Evolutionary conservation across 2,888 invertebrate species (phyloP), one percentile per base, ranked within the genome.

Genomic region (Tubiluchus corallicola): DNA sequence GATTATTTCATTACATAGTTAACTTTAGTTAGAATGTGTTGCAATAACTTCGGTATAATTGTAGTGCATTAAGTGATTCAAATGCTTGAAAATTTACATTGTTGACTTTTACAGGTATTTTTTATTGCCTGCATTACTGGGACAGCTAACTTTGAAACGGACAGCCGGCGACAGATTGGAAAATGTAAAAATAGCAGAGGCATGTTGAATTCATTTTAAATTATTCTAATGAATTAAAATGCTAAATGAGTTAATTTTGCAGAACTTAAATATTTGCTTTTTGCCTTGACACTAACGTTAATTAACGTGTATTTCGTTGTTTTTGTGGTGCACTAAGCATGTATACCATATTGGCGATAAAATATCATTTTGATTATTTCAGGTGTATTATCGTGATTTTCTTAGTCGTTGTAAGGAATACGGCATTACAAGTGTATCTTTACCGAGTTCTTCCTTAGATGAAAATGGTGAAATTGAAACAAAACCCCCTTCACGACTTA

Each of bases 331-430:
- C 52, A 51, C 13, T 56, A 60, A 49, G 49, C 55, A 29, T 52
- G 56, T 52, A 59, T 59, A n/a, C n/a, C n/a, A n/a, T n/a, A n/a
- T n/a, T n/a, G n/a, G n/a, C n/a, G n/a, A 52, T 38, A 45, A 20
- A 13, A 20, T 40, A 5, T 46, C n/a, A n/a, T n/a, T n/a, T n/a
- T n/a, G n/a, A n/a, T n/a, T n/a, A n/a, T n/a, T 45, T 3, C 38
- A 52, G 52, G 40, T 82, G 48, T 88, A 87, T 64, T 85, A 81
- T 55, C 75, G 77, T 57, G 90, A 92, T 62, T 90, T 79, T 57
- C 61, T 92, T 17, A 74, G 77, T 55, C 72, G 90, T 50, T 78
- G 82, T 54, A 78, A 79, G 58, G 75, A 77, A 47, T 90, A 90
- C 62, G 78, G 74, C 17, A 68, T 88, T 4, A 76, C 76, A 41